Evolutionary conservation across 2,797 vertebrate genomes (phyloP).

Genomic region (Takifugu rubripes): DNA sequence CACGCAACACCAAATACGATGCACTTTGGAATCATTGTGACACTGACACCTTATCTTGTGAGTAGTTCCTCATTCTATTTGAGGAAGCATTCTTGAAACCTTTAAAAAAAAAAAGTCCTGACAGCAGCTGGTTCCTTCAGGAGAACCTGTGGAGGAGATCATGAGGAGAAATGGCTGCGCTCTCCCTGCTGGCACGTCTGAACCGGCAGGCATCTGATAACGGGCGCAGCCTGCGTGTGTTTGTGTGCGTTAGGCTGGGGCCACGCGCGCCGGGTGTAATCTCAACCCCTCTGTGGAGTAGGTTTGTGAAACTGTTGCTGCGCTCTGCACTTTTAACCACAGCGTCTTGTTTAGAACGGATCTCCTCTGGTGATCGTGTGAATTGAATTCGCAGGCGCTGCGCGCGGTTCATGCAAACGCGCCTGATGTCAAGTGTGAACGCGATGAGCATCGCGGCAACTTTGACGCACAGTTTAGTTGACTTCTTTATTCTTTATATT

Average conservation of each 20-base stretch:
- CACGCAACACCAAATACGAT: no score
- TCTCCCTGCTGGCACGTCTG: background rate
- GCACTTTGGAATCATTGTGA: no score
- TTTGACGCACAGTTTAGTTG: constrained; percentile 12
- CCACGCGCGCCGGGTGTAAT: constrained; percentile 12
- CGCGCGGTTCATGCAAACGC: constrained; percentile 1
- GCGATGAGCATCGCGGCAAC: background rate
- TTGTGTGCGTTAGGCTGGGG: constrained; percentile 12
- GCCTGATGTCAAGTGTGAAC: background rate
- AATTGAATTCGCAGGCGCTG: no score
- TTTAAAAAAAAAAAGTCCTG: no score
- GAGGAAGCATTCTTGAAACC: no score
- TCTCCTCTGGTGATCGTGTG: constrained; percentile 42
- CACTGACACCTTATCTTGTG: no score
- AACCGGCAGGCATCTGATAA: constrained; percentile 33
- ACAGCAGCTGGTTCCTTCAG: no score
- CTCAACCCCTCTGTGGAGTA: constrained; percentile 4
- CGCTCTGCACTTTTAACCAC: constrained; percentile 34
- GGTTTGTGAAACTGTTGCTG: constrained; percentile 11
- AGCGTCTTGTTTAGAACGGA: constrained; percentile 41
- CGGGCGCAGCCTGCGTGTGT: constrained; percentile 10
- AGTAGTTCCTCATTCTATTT: no score
- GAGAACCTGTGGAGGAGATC: no score
- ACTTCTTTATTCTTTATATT: constrained; percentile 16
- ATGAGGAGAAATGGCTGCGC: no score